A percentile compares a stretch with the other conserved stretches of the same genome.
Evolutionary conservation across 2,113 vertebrate genomes (phyloP).

Genomic region (Alethe diademata): DNA sequence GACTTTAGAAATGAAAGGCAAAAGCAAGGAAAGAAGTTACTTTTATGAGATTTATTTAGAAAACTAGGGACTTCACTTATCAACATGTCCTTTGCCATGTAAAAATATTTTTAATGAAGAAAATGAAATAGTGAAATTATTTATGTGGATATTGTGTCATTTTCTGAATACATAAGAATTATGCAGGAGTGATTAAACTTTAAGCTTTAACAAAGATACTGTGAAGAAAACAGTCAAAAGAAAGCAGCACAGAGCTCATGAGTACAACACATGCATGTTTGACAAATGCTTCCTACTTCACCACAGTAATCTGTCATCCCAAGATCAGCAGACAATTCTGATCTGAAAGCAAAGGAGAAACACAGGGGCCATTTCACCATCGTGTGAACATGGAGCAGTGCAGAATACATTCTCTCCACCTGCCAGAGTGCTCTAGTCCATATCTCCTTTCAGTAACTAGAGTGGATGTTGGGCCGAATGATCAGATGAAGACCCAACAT

Average conservation of each 20-base stretch:
- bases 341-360: background rate
- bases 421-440: background rate
- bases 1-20: background rate
- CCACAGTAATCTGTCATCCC: background rate
- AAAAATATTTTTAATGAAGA: background rate
- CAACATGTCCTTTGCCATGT: background rate
- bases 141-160: background rate
- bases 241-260: background rate
- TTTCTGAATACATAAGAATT: background rate
- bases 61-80: background rate
- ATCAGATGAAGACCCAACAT: rapidly evolving
- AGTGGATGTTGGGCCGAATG: background rate
- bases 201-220: background rate
- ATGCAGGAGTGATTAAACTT: background rate
- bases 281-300: background rate
- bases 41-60: background rate
- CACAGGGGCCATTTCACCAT: background rate
- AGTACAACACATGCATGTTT: background rate
- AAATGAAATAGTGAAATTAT: background rate
- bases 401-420: background rate
- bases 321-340: background rate
- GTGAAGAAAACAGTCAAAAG: background rate
- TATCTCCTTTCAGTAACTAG: background rate
- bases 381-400: background rate
- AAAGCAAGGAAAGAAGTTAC: background rate